Evolutionary conservation across 2,113 vertebrate genomes (phyloP), one percentile per base, ranked within the genome.

Genomic region (Chloropsis hardwickii): DNA sequence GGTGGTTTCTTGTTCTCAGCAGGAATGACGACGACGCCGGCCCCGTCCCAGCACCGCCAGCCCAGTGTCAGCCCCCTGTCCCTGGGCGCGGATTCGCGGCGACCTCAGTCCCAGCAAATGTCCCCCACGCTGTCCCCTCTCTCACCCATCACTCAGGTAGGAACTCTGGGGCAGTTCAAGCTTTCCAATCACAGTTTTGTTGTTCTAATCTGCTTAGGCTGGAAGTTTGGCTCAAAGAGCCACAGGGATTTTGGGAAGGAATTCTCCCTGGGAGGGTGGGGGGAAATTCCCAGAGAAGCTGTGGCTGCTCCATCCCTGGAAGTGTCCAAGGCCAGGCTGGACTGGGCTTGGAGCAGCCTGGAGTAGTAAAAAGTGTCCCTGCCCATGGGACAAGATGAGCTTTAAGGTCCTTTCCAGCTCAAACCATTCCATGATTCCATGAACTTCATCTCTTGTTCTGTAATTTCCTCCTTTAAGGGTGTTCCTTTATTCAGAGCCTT

Each of bases 101-200:
- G 98, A 12, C 98, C 98, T 14, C 98, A 98, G 88, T 94, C 98
- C 4, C 99, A 99, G 97, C 99, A 99, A 37, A 98, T 99, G 92
- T 99, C 99, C 16, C 98, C 99, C 66, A 99, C 98, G 7, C 98
- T 99, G 18, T 98, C 99, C 86, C 98, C 99, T 7, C 97, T 99
- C 50, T 98, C 98, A 39, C 98, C 98, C 64, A 98, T 99, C 70
- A 98, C 99, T 86, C 99, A 99, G 99, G 99, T 99, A 96, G 86
- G 82, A 51, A 5, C 21, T 2, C 2, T 0, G 4, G 31, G 35
- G 31, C 8, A 33, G 3, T 4, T 3, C 9, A 4, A 0, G 1
- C 18, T 7, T 69, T 57, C 18, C 25, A 1, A 3, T 17, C 48
- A 1, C 31, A 10, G 22, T 7, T 22, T 1, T 13, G 0, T 67